phyloP scores from a whole-genome alignment of 2,797 vertebrate species.

The Typhlichthys subterraneus region DNA sequence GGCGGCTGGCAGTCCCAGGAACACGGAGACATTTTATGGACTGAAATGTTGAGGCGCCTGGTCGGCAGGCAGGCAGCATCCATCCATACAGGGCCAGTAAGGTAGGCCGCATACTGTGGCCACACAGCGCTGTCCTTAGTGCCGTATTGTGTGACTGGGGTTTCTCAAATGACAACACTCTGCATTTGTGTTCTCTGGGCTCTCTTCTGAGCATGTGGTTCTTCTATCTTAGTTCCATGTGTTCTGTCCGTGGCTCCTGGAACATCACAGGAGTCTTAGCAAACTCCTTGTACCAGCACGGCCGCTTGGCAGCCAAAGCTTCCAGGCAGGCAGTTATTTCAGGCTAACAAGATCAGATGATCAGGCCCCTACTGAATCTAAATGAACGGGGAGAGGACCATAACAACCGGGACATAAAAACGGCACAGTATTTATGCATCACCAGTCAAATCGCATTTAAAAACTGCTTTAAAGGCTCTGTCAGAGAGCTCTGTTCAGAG shows the following conservation, averaged over 20 bases:
- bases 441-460: no score
- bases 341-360: no score
- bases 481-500: no score
- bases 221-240: conserved; percentile 23
- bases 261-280: conserved; percentile 30
- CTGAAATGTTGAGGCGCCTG: conserved; percentile 4
- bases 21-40: conserved; percentile 4
- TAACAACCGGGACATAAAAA: no score
- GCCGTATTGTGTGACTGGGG: no score
- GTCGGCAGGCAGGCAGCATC: conserved; percentile 2
- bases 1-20: not conserved
- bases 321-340: no score
- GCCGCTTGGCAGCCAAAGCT: no score
- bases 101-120: not conserved
- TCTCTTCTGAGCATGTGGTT: conserved; percentile 14
- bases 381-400: no score
- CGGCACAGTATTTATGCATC: no score
- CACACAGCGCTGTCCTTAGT: not conserved
- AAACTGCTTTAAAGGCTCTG: no score
- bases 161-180: conserved; percentile 1
- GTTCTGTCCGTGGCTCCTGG: conserved; percentile 25
- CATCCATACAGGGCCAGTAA: not conserved
- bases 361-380: no score
- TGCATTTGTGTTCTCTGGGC: conserved; percentile 2
- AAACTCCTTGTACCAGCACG: no score